Base-by-base conservation (phyloP, 92 coral and sea anemone species). In the Porites divaricata region DNA sequence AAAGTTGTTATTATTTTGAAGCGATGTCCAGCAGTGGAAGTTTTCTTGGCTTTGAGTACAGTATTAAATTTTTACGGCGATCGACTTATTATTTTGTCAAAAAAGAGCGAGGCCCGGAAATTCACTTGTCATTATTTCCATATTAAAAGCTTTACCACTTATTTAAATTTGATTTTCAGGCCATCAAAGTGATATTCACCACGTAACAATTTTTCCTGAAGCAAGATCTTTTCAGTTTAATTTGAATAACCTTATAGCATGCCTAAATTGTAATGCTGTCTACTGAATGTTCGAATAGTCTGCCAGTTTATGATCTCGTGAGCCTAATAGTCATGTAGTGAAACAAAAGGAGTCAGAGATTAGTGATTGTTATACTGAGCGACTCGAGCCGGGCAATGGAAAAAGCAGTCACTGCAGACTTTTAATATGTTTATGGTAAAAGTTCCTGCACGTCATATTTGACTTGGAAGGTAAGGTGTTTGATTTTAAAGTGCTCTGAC, bases 21-120 rank as follows among this genome's bases (percentile, higher is more conserved):
- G 45, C 45, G 45, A 58, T 80, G 67, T 80, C 77, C 35, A 16
- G 15, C 75, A 1, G 57, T 23, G 75, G 25, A 20, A 13, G 15
- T 20, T 1, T 2, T n/a, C 24, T 81, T 48, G 54, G 58, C 12
- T 69, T 17, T 13, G 62, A 62, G 41, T 57, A 6, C 63, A 23
- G 58, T 81, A 22, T 59, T 59, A 72, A 13, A 23, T 48, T 24
- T 23, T 49, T 6, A 41, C 63, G 45, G 57, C 64, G 21, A 72
- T 15, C 61, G 35, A 62, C 41, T 61, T 41, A 62, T 58, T 72
- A 63, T 72, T 20, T 21, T 62, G 49, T 16, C 23, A 12, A 45
- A 56, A 25, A 62, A 4, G 64, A 12, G 16, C 26, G 68, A 59
- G 25, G 45, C 69, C 86, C 79, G 86, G 79, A 82, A 82, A 72